Conservation (phyloP, 2,888 invertebrate species). For the Lithophane semibrunnea region DNA sequence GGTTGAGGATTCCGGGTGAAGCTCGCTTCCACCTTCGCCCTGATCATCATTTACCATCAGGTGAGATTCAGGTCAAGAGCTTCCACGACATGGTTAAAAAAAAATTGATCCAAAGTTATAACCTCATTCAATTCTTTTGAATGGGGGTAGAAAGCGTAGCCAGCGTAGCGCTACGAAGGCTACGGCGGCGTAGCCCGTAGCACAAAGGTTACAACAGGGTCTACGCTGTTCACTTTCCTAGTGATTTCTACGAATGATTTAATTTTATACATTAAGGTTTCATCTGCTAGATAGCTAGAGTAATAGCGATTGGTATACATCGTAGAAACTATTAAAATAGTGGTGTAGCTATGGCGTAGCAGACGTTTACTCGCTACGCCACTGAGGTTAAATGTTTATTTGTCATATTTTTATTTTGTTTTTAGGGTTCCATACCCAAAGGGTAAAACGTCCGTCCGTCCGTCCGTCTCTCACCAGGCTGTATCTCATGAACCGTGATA, state of each 20-base stretch:
- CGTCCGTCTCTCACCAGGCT: no score
- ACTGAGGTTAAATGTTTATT: not conserved
- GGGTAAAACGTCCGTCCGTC: no score
- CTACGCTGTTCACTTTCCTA: conserved; percentile 7
- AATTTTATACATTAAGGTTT: not conserved
- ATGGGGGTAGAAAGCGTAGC: conserved; percentile 17
- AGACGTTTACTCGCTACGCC: not conserved
- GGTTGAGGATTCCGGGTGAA: no score
- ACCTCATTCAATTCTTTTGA: conserved; percentile 32
- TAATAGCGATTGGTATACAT: not conserved
- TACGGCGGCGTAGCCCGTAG: conserved; percentile 53
- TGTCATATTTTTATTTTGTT: no score
- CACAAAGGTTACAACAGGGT: conserved; percentile 14
- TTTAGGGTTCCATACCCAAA: no score
- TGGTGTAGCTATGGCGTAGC: not conserved
- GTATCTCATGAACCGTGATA: no score
- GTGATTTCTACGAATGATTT: not conserved
- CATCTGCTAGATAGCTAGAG: not conserved
- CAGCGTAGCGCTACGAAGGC: conserved; percentile 51
- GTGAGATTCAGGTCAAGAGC: no score
- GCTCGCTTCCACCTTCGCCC: no score
- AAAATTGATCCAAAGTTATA: not conserved
- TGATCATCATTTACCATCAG: no score
- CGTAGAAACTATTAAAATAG: not conserved
- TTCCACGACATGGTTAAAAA: no score